Base-by-base conservation (phyloP, 2,113 vertebrate species). In the Triplophysa rosa region DNA sequence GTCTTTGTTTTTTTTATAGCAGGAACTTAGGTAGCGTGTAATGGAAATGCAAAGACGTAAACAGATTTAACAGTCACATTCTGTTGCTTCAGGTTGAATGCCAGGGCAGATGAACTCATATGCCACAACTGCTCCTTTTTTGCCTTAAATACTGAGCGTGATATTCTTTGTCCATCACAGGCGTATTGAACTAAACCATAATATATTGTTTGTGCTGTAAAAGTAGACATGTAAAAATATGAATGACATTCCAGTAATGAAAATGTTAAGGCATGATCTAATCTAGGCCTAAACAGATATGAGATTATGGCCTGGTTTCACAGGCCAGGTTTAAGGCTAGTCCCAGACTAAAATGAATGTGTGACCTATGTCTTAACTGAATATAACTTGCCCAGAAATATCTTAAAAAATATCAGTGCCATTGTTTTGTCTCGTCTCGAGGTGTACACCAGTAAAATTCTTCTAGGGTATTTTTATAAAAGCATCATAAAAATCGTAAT, bases 11-110 rank as follows among this genome's bases (percentile, higher is more conserved):
- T 72, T 40, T 45, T 64, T 6, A 13, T 19, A 17, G 52, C 26
- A 23, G 37, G 40, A 52, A 64, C 7, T 54, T 45, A 4, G 23
- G 29, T 24, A 73, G 23, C 23, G 5, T 26, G 40, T 61, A 49
- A 74, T 74, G 59, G 23, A 74, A 74, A 63, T 13, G 2, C 33
- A 42, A 8, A 40, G 66, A 68, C 7, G 59, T 59, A 42, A 42
- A n/a, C 3, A 59, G 8, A 59, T 59, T 59, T 71, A 58, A 58
- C 17, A 26, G 11, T 71, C 33, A 11, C 33, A 59, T 42, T 59
- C 19, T 58, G 29, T 24, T 59, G 69, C 52, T 58, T 71, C 54
- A 29, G 29, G 1, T 71, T 23, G 11, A 16, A 1, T 23, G 52
- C n/a, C 70, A 58, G 52, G 11, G 19, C 3, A 17, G 49, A 54